A percentile compares a stretch with the other conserved stretches of the same genome.
Conservation (phyloP, 1,140 invertebrate species). For the Brachionus paranguensis region DNA sequence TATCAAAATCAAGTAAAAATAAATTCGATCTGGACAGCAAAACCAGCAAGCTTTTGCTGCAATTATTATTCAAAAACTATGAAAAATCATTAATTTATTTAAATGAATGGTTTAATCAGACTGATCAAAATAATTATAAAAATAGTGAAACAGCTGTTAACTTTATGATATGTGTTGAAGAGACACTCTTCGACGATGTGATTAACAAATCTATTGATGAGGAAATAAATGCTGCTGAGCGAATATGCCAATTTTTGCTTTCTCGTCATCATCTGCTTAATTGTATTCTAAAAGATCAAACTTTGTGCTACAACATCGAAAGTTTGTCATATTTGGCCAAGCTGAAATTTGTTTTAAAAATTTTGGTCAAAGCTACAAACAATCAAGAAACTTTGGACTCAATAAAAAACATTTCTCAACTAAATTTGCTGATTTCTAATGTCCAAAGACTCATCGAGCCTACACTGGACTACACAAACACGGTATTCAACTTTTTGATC, state of each 20-base stretch:
- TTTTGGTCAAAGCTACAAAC: not conserved
- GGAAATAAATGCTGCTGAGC: not conserved
- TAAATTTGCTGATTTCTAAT: not conserved
- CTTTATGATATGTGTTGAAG: not conserved
- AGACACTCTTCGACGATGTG: not conserved
- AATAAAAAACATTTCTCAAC: not conserved
- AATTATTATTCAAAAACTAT: conserved; percentile 5
- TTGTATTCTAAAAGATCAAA: not conserved
- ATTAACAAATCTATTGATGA: conserved; percentile 8
- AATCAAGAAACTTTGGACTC: not conserved
- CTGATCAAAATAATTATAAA: not conserved
- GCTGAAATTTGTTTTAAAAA: conserved; percentile 2
- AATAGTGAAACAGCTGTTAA: not conserved
- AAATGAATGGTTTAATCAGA: not conserved
- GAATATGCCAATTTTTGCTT: not conserved
- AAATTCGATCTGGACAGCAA: not conserved
- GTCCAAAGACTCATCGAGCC: not conserved
- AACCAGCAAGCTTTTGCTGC: not conserved
- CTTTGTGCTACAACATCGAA: not conserved
- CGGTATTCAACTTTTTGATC: conserved; percentile 12
- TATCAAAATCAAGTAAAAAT: not conserved
- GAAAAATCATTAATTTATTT: not conserved
- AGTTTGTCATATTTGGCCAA: not conserved
- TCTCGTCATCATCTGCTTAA: not conserved
- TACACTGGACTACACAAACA: not conserved